Conservation (phyloP, 2,113 vertebrate genomes). For the Gadus macrocephalus region DNA sequence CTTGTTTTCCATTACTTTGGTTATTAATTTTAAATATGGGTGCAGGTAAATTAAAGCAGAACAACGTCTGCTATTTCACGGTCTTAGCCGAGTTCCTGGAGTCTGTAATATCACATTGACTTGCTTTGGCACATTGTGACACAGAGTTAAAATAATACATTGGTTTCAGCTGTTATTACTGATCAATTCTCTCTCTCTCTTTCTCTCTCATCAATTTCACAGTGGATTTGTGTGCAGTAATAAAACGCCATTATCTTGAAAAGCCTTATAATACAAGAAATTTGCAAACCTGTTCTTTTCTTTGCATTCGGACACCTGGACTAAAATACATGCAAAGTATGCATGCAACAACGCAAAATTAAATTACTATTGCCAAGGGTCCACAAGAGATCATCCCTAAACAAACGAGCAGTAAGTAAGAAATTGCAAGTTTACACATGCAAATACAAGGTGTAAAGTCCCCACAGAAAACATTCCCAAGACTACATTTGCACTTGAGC, state of each 20-base stretch:
- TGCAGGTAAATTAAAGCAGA: conserved; percentile 32
- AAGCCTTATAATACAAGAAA: conserved; percentile 11
- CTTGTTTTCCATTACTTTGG: conserved; percentile 13
- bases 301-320: no score
- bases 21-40: conserved; percentile 42
- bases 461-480: no score
- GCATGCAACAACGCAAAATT: no score
- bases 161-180: conserved; percentile 44
- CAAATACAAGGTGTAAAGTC: no score
- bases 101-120: conserved; percentile 33
- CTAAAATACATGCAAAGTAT: conserved; percentile 20
- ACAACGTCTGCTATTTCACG: conserved; percentile 30
- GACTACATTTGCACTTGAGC: no score
- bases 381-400: no score
- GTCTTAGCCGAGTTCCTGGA: conserved; percentile 22
- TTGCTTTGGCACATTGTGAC: conserved; percentile 27
- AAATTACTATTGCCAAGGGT: no score
- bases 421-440: not conserved
- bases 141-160: conserved; percentile 54
- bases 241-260: conserved; percentile 35
- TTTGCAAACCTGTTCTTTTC: no score
- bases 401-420: not conserved
- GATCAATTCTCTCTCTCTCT: conserved; percentile 35
- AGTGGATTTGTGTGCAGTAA: conserved; percentile 27
- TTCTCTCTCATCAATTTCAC: conserved; percentile 33